Conservation (phyloP, 2,888 invertebrate species). For the Xestia sexstrigata region DNA sequence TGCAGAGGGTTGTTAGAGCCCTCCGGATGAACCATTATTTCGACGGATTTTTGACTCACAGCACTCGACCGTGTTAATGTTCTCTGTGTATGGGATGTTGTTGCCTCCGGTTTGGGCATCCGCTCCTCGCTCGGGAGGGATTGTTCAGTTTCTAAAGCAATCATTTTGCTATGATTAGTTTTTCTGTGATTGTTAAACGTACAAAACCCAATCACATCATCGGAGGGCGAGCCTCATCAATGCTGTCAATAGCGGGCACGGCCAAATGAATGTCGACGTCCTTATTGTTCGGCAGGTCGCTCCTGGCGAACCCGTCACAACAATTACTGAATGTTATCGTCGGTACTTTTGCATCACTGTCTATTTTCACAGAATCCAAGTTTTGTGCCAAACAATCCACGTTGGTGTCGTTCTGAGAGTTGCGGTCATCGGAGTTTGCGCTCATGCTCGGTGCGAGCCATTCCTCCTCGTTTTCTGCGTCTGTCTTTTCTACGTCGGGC, state of each 20-base stretch:
- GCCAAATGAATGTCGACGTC: constrained; percentile 83
- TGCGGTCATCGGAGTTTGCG: constrained; percentile 81
- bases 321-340: constrained; percentile 89
- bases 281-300: constrained; percentile 79
- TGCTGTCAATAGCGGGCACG: constrained; percentile 86
- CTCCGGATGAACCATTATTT: constrained; percentile 89
- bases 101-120: constrained; percentile 81
- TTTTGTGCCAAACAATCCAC: constrained; percentile 83
- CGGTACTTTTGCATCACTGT: constrained; percentile 84
- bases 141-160: constrained; percentile 87
- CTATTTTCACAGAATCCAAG: constrained; percentile 81
- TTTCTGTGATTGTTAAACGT: constrained; percentile 63
- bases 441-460: constrained; percentile 88
- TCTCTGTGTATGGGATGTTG: constrained; percentile 83
- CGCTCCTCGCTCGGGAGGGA: constrained; percentile 82
- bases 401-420: constrained; percentile 73
- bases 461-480: constrained; percentile 85
- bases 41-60: constrained; percentile 91
- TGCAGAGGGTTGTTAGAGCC: constrained; percentile 86
- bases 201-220: constrained; percentile 81
- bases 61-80: constrained; percentile 91
- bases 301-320: constrained; percentile 81
- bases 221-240: constrained; percentile 87
- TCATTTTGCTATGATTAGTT: constrained; percentile 78
- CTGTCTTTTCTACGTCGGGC: constrained; percentile 77